Evolutionary conservation across 2,888 invertebrate species (phyloP), one percentile per base, ranked within the genome.

Genomic region (Drosophila borborema): DNA sequence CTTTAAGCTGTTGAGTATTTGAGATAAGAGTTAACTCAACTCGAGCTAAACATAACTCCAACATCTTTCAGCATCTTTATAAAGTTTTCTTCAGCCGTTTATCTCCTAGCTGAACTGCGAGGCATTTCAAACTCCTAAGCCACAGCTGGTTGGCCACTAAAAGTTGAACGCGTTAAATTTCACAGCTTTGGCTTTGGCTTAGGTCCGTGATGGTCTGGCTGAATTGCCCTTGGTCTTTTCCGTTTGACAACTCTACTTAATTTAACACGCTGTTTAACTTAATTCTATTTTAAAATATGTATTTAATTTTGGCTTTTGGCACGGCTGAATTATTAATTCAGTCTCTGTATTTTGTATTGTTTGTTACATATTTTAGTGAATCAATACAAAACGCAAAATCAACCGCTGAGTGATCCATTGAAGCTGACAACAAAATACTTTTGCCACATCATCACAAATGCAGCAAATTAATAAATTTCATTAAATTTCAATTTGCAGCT

Each of bases 381-480:
- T 46, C 59, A 20, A 23, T 46, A 60, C n/a, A 61, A 23, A 38
- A n/a, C 46, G 40, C 18, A 54, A 60, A 64, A 28, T 43, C 20
- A 62, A 61, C 43, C 54, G 41, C 46, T 9, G 14, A 40, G 53
- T 14, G 9, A 53, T 53, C 41, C 64, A 59, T 62, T 54, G 45
- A 36, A 18, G 41, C 54, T 36, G 59, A 48, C 41, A 64, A 49
- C 51, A 51, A 65, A 64, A 53, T 43, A 55, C 64, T 67, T 81
- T 51, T 49, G 59, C 75, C 55, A 58, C 77, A 86, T 83, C 71
- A 73, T 81, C 84, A 81, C 72, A 78, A 78, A 75, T 81, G 51
- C 64, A 60, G 31, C 45, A 78, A 70, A 72, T 74, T 71, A 84
- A 78, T 69, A 75, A 81, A 74, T 70, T 70, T 77, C 72, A 71